Percentiles rank a stretch among this genome's conserved stretches.
Evolutionary conservation across 2,113 vertebrate genomes (phyloP).

Genomic region (Ahaetulla prasina): DNA sequence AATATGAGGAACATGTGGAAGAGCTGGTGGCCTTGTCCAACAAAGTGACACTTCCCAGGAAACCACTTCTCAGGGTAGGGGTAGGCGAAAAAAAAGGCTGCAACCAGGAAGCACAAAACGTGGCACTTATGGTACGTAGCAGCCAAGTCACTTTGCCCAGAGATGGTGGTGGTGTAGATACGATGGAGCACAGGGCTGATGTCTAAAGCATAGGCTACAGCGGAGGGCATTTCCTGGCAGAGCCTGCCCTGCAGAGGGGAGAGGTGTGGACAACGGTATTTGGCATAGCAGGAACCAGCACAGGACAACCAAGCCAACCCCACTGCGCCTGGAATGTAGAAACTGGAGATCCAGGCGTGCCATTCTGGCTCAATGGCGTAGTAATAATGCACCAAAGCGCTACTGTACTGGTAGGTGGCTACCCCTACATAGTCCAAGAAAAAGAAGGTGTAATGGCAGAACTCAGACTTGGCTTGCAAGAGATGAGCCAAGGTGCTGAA

Average conservation of each 20-base stretch:
- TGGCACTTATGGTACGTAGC: constrained; percentile 87
- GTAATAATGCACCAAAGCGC: constrained; percentile 87
- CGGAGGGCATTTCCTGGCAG: constrained; percentile 89
- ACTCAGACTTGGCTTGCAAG: constrained; percentile 90
- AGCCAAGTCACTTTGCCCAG: constrained; percentile 65
- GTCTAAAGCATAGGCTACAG: constrained; percentile 86
- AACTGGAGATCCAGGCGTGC: constrained; percentile 71
- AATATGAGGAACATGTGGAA: constrained; percentile 89
- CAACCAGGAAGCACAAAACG: constrained; percentile 85
- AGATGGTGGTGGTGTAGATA: constrained; percentile 70
- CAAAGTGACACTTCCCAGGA: constrained; percentile 84
- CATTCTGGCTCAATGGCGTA: constrained; percentile 84
- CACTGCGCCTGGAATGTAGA: constrained; percentile 80
- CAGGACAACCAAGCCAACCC: constrained; percentile 91
- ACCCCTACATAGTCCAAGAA: constrained; percentile 96
- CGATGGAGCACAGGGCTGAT: constrained; percentile 91
- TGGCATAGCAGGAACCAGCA: constrained; percentile 88
- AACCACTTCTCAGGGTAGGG: constrained; percentile 91
- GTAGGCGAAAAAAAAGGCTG: constrained; percentile 88
- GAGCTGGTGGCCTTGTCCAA: constrained; percentile 93
- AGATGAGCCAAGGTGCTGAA: constrained; percentile 90
- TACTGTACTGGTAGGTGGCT: constrained; percentile 89
- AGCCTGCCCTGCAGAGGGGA: constrained; percentile 72
- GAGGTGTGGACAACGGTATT: constrained; percentile 73
- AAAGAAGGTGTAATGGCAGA: constrained; percentile 93